Evolutionary conservation across 2,797 vertebrate genomes (phyloP).

Genomic region (Coilia nasus): DNA sequence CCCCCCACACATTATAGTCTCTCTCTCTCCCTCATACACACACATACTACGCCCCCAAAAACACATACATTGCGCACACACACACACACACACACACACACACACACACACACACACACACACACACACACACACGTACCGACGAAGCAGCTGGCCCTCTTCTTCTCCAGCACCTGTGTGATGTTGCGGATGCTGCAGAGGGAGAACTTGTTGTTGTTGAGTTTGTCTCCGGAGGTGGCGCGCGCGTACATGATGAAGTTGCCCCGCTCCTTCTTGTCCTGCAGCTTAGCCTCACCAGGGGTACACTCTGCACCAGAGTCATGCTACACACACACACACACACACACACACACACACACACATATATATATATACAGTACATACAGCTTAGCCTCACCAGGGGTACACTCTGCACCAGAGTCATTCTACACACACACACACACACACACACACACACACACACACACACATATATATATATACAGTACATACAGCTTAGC

Average conservation of each 20-base stretch:
- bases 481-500: too few species aligned
- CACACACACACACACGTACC: too few species aligned
- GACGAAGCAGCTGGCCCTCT: conserved; percentile 87
- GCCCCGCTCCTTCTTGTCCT: conserved; percentile 87
- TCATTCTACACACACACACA: conserved; percentile 83
- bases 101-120: too few species aligned
- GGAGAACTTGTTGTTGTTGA: conserved; percentile 97
- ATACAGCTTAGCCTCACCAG: conserved; percentile 85
- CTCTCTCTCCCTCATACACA: too few species aligned
- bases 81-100: too few species aligned
- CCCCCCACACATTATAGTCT: too few species aligned
- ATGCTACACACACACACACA: conserved; percentile 78
- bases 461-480: too few species aligned
- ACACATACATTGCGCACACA: too few species aligned
- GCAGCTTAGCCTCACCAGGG: conserved; percentile 89
- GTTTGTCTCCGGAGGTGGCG: conserved; percentile 95
- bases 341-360: conserved; percentile 5
- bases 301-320: conserved; percentile 95
- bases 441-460: conserved; percentile 18
- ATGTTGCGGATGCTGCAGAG: conserved; percentile 93
- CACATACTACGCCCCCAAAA: too few species aligned
- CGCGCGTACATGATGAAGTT: conserved; percentile 99
- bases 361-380: not conserved
- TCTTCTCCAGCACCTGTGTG: conserved; percentile 89
- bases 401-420: conserved; percentile 92